Evolutionary conservation across 2,797 vertebrate species (phyloP).

Genomic region (Sebastes diploproa): DNA sequence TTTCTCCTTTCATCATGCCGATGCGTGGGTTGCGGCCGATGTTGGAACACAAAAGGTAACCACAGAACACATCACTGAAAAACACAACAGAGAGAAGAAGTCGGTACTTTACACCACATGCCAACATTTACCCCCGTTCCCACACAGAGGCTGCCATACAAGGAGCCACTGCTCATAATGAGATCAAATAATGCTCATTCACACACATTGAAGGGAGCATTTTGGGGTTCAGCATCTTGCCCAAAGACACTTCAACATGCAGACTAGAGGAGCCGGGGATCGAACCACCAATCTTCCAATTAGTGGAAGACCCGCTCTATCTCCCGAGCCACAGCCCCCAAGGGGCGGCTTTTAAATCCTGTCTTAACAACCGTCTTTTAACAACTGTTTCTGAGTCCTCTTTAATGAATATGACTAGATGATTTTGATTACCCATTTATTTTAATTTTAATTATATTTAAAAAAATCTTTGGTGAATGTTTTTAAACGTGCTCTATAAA

Average conservation of each 20-base stretch:
- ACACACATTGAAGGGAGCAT: neutral
- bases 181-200: too few species aligned
- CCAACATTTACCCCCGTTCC: too few species aligned
- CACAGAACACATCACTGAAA: constrained; percentile 96
- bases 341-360: neutral
- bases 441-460: neutral
- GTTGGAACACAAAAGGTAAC: constrained; percentile 95
- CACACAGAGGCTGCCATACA: too few species aligned
- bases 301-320: too few species aligned
- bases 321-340: too few species aligned
- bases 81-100: constrained; percentile 35
- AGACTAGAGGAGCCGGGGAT: too few species aligned
- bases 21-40: constrained; percentile 90
- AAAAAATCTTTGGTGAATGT: neutral
- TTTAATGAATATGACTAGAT: neutral
- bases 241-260: neutral
- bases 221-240: neutral
- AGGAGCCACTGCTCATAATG: too few species aligned
- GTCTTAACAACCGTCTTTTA: neutral
- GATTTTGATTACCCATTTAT: neutral
- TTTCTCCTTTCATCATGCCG: constrained; percentile 93
- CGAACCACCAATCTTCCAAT: too few species aligned
- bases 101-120: neutral
- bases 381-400: neutral
- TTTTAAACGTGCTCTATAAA: neutral